These are phyloP conservation scores for Phanerotoma sp. DNA, from an alignment of 2,888 invertebrate genomes.

Conservation along the genomic window DNA sequence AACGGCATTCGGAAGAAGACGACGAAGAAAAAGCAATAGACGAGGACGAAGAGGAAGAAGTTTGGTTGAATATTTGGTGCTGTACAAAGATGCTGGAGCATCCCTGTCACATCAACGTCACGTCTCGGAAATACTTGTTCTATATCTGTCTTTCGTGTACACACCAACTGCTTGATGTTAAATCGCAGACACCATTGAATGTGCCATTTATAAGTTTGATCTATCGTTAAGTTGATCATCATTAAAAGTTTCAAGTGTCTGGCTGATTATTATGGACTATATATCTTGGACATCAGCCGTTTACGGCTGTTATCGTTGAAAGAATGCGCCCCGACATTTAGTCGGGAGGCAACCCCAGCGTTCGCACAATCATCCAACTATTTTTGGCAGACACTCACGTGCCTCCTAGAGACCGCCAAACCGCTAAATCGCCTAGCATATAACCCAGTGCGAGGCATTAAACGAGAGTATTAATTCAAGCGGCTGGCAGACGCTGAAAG, in stretches of 20 bases:
- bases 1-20: no score
- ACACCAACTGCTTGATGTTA: not conserved
- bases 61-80: not conserved
- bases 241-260: not conserved
- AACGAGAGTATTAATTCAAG: constrained; percentile 27
- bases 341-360: constrained; percentile 1
- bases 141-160: constrained; percentile 11
- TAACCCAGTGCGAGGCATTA: constrained; percentile 25
- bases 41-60: not conserved
- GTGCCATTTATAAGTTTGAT: constrained; percentile 3
- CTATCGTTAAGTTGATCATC: not conserved
- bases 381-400: constrained; percentile 19
- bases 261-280: not conserved
- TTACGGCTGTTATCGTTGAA: constrained; percentile 1
- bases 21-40: no score
- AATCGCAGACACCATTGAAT: not conserved
- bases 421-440: constrained; percentile 25
- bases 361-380: constrained; percentile 10
- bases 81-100: constrained; percentile 22
- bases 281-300: not conserved
- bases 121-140: constrained; percentile 46
- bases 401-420: constrained; percentile 22
- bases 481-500: constrained; percentile 24
- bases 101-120: constrained; percentile 49
- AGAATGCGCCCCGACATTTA: constrained; percentile 4